Evolutionary conservation across 2,113 vertebrate genomes (phyloP).

Genomic region (Apaloderma vittatum): DNA sequence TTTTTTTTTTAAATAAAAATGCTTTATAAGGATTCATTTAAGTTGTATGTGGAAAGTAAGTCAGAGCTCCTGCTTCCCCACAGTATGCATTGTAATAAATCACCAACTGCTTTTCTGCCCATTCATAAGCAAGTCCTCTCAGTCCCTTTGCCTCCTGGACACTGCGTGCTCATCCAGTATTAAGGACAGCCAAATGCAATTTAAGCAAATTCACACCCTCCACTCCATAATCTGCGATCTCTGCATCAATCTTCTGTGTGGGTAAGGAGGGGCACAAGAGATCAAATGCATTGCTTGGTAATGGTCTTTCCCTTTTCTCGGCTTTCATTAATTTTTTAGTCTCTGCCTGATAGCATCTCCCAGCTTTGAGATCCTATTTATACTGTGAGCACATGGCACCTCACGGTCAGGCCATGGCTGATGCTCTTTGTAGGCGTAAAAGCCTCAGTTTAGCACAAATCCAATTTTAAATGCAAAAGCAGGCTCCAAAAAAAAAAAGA

Average conservation of each 20-base stretch:
- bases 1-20: not conserved
- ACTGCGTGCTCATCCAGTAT: not conserved
- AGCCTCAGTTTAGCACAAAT: not conserved
- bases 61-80: not conserved
- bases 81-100: not conserved
- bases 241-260: not conserved
- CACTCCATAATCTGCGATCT: not conserved
- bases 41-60: not conserved
- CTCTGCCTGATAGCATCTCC: not conserved
- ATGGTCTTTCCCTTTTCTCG: not conserved
- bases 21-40: not conserved
- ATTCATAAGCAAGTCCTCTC: not conserved
- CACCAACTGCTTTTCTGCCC: not conserved
- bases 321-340: not conserved
- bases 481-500: not conserved
- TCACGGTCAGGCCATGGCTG: not conserved
- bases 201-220: slow-evolving; percentile 17
- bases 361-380: not conserved
- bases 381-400: not conserved
- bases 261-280: not conserved
- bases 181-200: not conserved
- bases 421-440: not conserved
- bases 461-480: not conserved
- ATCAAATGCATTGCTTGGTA: not conserved
- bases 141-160: not conserved